Percentiles rank a stretch among this genome's conserved stretches.
These are phyloP conservation scores for Acropora yongei DNA, from an alignment of 64 coral and sea anemone species.

Conservation along the genomic window DNA sequence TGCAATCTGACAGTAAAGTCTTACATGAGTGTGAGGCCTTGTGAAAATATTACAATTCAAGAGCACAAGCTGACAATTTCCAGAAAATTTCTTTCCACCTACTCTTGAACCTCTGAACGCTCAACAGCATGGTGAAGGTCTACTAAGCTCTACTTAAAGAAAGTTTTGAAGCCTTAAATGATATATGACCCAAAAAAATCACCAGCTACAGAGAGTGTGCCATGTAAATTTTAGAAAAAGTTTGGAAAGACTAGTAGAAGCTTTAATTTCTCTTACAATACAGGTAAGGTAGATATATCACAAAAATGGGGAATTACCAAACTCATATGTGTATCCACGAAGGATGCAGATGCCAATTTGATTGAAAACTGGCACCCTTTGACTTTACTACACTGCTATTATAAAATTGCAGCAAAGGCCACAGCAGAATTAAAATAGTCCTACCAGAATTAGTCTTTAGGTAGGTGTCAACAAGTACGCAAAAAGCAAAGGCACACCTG, in stretches of 20 bases:
- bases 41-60: neutral
- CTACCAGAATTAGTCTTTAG: too few relatives aligned
- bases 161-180: neutral
- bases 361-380: too few relatives aligned
- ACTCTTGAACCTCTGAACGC: neutral
- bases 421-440: neutral
- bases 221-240: conserved; percentile 23
- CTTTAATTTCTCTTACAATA: conserved; percentile 25
- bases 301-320: neutral
- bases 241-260: neutral
- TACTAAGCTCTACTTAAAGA: neutral
- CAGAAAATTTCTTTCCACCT: neutral
- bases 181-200: neutral
- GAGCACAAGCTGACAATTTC: neutral
- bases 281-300: neutral
- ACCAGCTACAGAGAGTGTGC: neutral
- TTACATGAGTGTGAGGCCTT: too few relatives aligned
- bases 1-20: too few relatives aligned
- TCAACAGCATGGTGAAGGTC: neutral
- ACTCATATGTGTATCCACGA: too few relatives aligned
- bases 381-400: too few relatives aligned
- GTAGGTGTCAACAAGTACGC: neutral
- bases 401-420: too few relatives aligned
- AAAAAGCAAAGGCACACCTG: neutral
- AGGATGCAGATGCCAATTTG: too few relatives aligned